These are phyloP conservation scores for Pygmarrhopalites habei DNA, from an alignment of 1,140 invertebrate genomes.

Conservation along the genomic window DNA sequence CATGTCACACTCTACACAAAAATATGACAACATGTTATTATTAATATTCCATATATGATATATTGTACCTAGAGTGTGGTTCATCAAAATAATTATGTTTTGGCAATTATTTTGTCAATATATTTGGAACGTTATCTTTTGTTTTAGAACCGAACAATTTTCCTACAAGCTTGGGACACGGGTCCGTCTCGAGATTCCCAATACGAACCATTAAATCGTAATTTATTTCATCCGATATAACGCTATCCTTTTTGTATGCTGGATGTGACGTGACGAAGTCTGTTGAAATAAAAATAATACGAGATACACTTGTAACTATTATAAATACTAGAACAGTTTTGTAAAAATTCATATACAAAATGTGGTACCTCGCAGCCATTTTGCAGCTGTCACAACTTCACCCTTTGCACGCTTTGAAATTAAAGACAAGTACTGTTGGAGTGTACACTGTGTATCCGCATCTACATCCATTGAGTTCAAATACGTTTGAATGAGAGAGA, in stretches of 20 bases:
- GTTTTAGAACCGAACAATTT: conserved; percentile 42
- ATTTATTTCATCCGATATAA: conserved; percentile 79
- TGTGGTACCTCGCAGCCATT: conserved; percentile 94
- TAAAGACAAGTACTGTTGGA: conserved; percentile 91
- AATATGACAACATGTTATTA: too few species aligned
- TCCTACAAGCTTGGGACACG: conserved; percentile 69
- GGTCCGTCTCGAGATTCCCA: conserved; percentile 63
- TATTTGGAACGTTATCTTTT: conserved; percentile 41
- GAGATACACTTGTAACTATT: too few species aligned
- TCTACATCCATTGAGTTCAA: conserved; percentile 89
- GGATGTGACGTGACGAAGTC: conserved; percentile 82
- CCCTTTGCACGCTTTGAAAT: conserved; percentile 85
- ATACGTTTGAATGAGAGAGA: conserved; percentile 89
- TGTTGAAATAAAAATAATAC: too few species aligned
- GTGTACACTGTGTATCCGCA: conserved; percentile 81
- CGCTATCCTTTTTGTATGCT: conserved; percentile 84
- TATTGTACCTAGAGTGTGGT: too few species aligned
- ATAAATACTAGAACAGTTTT: too few species aligned
- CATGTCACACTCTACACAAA: too few species aligned
- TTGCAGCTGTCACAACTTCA: conserved; percentile 74
- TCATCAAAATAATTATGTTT: too few species aligned
- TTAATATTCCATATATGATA: too few species aligned
- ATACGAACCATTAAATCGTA: conserved; percentile 84
- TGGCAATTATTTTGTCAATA: conserved; percentile 27
- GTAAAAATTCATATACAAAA: too few species aligned